Evolutionary conservation across 2,888 invertebrate species (phyloP).

Genomic region (Ophioninae sp.): DNA sequence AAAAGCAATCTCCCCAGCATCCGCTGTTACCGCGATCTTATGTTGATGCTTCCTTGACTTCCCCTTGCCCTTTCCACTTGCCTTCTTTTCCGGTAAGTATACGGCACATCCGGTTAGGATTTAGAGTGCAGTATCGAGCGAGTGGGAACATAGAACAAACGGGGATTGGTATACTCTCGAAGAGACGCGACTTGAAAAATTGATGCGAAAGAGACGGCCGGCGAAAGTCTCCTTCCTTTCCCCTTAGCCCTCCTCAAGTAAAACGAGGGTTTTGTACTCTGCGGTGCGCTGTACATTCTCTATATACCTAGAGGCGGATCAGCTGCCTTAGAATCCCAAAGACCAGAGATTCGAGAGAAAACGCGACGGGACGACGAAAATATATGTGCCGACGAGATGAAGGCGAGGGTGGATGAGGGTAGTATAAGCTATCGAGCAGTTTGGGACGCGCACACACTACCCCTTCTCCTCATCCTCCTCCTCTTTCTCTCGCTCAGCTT

Average conservation of each 20-base stretch:
- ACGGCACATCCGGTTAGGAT: slow-evolving; percentile 6
- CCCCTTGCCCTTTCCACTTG: neutral
- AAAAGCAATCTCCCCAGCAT: slow-evolving; percentile 15
- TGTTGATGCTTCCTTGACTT: slow-evolving; percentile 33
- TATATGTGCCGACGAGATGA: slow-evolving; percentile 19
- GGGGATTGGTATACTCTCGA: slow-evolving; percentile 42
- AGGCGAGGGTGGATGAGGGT: neutral
- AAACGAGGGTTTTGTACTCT: slow-evolving; percentile 39
- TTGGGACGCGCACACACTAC: slow-evolving; percentile 8
- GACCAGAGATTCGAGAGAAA: slow-evolving; percentile 41
- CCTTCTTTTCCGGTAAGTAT: slow-evolving; percentile 9
- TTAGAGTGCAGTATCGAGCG: slow-evolving; percentile 6
- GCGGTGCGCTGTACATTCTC: slow-evolving; percentile 31
- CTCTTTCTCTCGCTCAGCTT: neutral
- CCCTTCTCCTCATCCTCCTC: too few species aligned
- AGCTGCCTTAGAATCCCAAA: slow-evolving; percentile 38
- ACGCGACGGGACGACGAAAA: slow-evolving; percentile 38
- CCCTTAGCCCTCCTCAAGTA: neutral
- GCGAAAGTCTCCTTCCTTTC: slow-evolving; percentile 14
- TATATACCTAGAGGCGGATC: slow-evolving; percentile 42
- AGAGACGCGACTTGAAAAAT: slow-evolving; percentile 61
- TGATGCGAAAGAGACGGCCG: slow-evolving; percentile 42
- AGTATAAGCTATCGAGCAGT: slow-evolving; percentile 48
- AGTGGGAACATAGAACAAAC: slow-evolving; percentile 1
- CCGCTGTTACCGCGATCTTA: slow-evolving; percentile 43